Percentiles rank a stretch among this genome's conserved stretches.
phyloP scores from a whole-genome alignment of 2,113 vertebrate genomes.

The Cairina moschata region DNA sequence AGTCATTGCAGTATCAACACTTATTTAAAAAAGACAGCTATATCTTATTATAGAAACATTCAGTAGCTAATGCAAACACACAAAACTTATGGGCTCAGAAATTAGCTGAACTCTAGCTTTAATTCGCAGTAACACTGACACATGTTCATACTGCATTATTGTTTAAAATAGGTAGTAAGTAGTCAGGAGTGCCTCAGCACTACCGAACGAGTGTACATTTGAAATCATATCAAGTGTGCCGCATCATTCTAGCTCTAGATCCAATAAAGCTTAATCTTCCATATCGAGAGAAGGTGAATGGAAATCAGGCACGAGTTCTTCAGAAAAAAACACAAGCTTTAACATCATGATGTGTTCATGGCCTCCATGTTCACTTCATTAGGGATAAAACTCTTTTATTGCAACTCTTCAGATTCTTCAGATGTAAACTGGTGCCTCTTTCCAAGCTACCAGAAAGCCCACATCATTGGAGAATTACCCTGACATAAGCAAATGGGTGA shows the following conservation, averaged over 20 bases:
- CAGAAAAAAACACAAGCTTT: neutral
- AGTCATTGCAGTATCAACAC: neutral
- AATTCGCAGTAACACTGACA: neutral
- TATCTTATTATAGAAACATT: neutral
- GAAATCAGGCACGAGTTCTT: neutral
- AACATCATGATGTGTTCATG: neutral
- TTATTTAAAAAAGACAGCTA: neutral
- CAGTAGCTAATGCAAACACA: neutral
- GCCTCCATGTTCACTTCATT: neutral
- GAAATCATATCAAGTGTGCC: neutral
- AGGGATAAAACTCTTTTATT: neutral
- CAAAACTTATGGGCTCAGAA: neutral
- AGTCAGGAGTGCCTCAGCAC: neutral
- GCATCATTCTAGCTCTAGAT: neutral
- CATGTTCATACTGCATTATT: neutral
- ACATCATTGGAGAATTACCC: neutral
- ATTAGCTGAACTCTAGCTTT: neutral
- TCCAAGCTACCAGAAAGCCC: neutral
- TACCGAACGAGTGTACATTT: rapidly evolving
- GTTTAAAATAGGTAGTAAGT: neutral
- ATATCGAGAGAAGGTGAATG: neutral
- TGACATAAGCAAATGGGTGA: neutral
- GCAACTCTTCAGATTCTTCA: neutral
- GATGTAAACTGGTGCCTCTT: neutral
- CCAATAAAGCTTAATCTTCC: neutral